Conservation (phyloP, 53 echinoderm and acorn worm genomes). For the Echinometra lucunter region DNA sequence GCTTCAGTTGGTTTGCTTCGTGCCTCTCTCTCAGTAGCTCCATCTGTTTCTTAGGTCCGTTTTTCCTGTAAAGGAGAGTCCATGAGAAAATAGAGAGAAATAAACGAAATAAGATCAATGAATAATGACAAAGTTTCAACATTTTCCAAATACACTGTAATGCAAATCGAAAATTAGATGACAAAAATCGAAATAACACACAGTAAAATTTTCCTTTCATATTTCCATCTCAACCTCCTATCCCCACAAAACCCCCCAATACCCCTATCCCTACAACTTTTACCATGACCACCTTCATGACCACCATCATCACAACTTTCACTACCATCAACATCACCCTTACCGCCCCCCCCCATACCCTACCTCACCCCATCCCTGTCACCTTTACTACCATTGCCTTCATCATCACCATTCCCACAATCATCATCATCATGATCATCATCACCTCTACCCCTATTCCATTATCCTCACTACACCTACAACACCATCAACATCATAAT, state of each 20-base stretch:
- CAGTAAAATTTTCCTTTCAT: background rate
- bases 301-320: background rate
- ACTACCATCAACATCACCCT: background rate
- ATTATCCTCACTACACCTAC: background rate
- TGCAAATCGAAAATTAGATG: background rate
- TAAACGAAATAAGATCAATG: background rate
- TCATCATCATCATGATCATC: background rate
- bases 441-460: too few species aligned
- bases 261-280: background rate
- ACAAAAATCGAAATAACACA: background rate
- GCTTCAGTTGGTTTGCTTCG: constrained; percentile 64
- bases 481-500: background rate
- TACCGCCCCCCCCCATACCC: too few species aligned
- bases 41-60: constrained; percentile 89
- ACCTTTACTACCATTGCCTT: background rate
- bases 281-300: background rate
- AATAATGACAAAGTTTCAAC: background rate
- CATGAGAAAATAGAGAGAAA: background rate
- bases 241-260: background rate
- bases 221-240: background rate
- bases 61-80: constrained; percentile 69
- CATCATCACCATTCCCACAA: background rate
- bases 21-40: constrained; percentile 77
- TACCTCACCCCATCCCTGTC: too few species aligned
- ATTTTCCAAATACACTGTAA: background rate